These are phyloP conservation scores for Cryptocephalus moraei DNA, from an alignment of 2,888 invertebrate species.

Conservation along the genomic window DNA sequence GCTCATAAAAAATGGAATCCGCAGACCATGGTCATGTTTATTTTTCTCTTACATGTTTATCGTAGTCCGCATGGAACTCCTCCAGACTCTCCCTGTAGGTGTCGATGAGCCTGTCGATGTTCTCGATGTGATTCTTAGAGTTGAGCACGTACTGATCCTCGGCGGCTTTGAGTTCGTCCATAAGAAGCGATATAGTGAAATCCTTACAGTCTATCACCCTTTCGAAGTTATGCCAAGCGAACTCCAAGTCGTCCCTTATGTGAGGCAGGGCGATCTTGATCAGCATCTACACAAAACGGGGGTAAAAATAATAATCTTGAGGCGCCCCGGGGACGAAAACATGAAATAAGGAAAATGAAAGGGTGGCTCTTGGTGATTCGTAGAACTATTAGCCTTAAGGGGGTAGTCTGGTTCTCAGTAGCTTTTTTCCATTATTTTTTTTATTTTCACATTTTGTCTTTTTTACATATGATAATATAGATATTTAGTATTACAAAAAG, in stretches of 20 bases:
- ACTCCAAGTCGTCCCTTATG: conserved; percentile 34
- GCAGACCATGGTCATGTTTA: no score
- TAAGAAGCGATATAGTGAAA: conserved; percentile 33
- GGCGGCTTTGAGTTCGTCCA: conserved; percentile 35
- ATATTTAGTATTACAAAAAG: no score
- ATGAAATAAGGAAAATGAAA: no score
- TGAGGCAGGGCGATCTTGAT: conserved; percentile 33
- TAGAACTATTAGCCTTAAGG: no score
- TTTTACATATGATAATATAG: no score
- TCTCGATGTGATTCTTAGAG: conserved; percentile 30
- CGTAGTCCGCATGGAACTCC: conserved; percentile 28
- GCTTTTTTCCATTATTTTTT: no score
- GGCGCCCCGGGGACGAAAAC: background rate
- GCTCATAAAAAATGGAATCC: no score
- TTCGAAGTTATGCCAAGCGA: conserved; percentile 39
- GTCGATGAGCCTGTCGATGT: conserved; percentile 32
- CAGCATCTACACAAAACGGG: background rate
- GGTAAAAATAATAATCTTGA: background rate
- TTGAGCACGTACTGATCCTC: conserved; percentile 37
- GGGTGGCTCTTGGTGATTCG: no score
- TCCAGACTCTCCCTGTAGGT: conserved; percentile 30
- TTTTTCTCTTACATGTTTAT: conserved; percentile 18
- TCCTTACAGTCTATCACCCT: conserved; percentile 39
- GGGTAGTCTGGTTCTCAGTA: no score
- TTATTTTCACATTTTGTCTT: no score